Evolutionary conservation across 2,797 vertebrate species (phyloP).

Genomic region (Urocyon cinereoargenteus): DNA sequence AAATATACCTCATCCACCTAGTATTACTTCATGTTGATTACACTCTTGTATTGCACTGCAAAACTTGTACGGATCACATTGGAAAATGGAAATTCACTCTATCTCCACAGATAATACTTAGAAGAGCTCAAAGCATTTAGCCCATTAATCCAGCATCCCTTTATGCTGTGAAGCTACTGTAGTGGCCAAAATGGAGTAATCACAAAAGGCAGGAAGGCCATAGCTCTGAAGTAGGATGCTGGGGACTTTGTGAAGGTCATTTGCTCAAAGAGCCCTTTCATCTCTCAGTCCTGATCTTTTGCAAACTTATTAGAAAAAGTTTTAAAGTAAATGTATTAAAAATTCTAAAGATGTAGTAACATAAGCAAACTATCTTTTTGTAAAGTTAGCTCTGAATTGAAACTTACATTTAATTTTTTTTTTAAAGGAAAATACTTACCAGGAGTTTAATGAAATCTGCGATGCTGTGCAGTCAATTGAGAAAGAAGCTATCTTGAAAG

Average conservation of each 20-base stretch:
- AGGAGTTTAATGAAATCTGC: conserved; percentile 21
- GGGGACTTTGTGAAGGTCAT: not conserved
- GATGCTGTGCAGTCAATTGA: not conserved
- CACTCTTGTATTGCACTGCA: not conserved
- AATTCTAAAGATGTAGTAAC: not conserved
- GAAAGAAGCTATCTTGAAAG: conserved; percentile 40
- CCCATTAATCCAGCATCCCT: not conserved
- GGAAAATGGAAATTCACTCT: not conserved
- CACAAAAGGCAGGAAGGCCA: not conserved
- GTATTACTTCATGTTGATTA: not conserved
- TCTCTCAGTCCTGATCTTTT: conserved; percentile 7
- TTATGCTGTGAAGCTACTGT: not conserved
- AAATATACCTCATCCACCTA: not conserved
- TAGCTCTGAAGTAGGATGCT: not conserved
- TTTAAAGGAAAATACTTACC: not conserved
- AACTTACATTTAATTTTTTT: conserved; percentile 59
- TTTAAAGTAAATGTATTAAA: conserved; percentile 39
- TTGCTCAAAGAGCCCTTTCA: not conserved
- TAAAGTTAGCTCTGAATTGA: conserved; percentile 18
- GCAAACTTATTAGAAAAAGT: conserved; percentile 22
- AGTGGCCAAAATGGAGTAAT: not conserved
- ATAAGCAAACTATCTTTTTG: conserved; percentile 50
- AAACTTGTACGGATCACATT: not conserved
- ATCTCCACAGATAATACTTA: not conserved
- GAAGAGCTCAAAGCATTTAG: not conserved